phyloP scores from a whole-genome alignment of 1,140 invertebrate genomes.

The Chlorops oryzae region DNA sequence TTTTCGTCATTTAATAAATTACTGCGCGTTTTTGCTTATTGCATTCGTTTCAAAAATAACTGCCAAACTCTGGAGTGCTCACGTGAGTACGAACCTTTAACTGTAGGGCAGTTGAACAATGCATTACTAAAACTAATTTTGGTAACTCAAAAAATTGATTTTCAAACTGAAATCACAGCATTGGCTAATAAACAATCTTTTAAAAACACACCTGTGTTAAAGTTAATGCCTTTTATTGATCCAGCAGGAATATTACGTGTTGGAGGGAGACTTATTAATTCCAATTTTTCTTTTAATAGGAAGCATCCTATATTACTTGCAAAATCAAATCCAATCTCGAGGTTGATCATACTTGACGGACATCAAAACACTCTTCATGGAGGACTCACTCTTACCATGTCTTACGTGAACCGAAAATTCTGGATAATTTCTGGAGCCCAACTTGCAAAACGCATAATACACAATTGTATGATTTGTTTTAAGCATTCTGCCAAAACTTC shows the following conservation, averaged over 20 bases:
- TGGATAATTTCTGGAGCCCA: background rate
- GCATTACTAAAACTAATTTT: background rate
- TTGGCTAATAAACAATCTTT: too few species aligned
- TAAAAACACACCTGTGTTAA: too few species aligned
- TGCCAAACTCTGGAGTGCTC: too few species aligned
- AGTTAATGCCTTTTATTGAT: background rate
- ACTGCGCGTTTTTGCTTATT: too few species aligned
- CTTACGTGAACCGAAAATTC: background rate
- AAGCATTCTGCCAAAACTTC: too few species aligned
- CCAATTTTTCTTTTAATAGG: conserved; percentile 25
- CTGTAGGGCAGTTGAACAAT: too few species aligned
- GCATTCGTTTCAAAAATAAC: too few species aligned
- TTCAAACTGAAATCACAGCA: too few species aligned
- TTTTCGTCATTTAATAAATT: too few species aligned
- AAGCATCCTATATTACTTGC: conserved; percentile 47
- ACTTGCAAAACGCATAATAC: background rate
- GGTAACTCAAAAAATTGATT: conserved; percentile 1
- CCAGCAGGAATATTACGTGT: conserved; percentile 41
- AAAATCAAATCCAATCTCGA: conserved; percentile 1
- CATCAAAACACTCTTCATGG: background rate
- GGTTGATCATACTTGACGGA: background rate
- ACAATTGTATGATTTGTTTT: background rate
- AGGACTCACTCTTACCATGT: background rate
- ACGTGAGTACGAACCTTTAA: too few species aligned
- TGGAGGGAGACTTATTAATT: conserved; percentile 41